These are phyloP conservation scores for Yoshiicerus persimilis DNA, from an alignment of 1,140 invertebrate species.

Conservation along the genomic window DNA sequence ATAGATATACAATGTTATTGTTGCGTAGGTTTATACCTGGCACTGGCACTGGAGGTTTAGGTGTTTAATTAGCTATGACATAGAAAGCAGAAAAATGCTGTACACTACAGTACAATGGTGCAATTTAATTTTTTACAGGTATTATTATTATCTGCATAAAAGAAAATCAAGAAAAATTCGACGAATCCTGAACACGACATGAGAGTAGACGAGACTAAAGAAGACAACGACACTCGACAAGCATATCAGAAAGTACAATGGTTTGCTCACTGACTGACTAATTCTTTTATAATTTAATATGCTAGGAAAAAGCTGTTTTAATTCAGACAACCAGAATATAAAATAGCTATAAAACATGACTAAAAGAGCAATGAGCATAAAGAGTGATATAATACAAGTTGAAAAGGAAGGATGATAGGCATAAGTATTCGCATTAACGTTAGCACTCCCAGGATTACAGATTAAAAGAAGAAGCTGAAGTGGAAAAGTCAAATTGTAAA, in stretches of 20 bases:
- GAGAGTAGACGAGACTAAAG: neutral
- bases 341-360: slow-evolving; percentile 14
- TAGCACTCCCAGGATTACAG: neutral
- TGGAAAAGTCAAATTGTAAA: slow-evolving; percentile 3
- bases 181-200: neutral
- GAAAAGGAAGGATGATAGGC: neutral
- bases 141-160: neutral
- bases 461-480: slow-evolving; percentile 13
- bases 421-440: slow-evolving; percentile 1
- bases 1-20: too few relatives aligned
- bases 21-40: too few relatives aligned
- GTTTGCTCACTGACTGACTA: neutral
- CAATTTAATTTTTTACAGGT: neutral
- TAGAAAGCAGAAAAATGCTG: neutral
- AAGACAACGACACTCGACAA: neutral
- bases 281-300: slow-evolving; percentile 20
- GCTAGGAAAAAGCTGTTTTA: neutral
- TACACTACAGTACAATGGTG: neutral
- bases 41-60: too few relatives aligned
- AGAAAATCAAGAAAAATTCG: neutral
- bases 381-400: neutral
- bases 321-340: slow-evolving; percentile 18
- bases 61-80: neutral
- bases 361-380: slow-evolving; percentile 20
- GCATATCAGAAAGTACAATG: neutral